Evolutionary conservation across 37 sponge, comb jelly and placozoan species (phyloP).

Genomic region (Cliona cf. orientalis): DNA sequence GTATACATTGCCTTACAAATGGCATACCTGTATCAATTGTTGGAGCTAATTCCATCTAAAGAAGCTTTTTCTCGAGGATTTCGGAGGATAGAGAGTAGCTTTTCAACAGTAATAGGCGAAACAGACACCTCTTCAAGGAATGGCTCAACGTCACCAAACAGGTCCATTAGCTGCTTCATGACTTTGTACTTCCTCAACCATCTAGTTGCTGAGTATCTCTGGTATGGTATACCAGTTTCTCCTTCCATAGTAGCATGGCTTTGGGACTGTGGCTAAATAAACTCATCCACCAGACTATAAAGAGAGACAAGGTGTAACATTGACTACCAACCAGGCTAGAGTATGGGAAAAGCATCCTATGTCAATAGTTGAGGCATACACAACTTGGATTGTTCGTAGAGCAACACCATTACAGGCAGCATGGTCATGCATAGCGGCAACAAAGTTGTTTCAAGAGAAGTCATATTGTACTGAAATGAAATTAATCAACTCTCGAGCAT

Average conservation of each 20-base stretch:
- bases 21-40: constrained; percentile 24
- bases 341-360: constrained; percentile 20
- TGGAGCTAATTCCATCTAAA: constrained; percentile 17
- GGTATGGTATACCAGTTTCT: constrained; percentile 1
- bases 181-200: constrained; percentile 12
- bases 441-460: not conserved
- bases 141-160: constrained; percentile 17
- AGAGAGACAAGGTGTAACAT: too few species aligned
- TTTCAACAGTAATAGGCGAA: constrained; percentile 20
- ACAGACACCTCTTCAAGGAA: constrained; percentile 1
- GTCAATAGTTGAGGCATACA: not conserved
- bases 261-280: constrained; percentile 17
- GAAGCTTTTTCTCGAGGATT: not conserved
- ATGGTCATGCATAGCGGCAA: constrained; percentile 13
- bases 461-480: not conserved
- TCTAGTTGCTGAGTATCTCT: constrained; percentile 1
- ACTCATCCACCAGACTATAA: constrained; percentile 12
- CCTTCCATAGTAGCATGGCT: constrained; percentile 7
- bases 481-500: constrained; percentile 6
- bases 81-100: constrained; percentile 14
- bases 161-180: constrained; percentile 17
- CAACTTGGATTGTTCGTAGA: not conserved
- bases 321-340: not conserved
- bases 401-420: constrained; percentile 18
- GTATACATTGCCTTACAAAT: not conserved